Base-by-base conservation (phyloP, 2,113 vertebrate species). In the Hemicordylus capensis region DNA sequence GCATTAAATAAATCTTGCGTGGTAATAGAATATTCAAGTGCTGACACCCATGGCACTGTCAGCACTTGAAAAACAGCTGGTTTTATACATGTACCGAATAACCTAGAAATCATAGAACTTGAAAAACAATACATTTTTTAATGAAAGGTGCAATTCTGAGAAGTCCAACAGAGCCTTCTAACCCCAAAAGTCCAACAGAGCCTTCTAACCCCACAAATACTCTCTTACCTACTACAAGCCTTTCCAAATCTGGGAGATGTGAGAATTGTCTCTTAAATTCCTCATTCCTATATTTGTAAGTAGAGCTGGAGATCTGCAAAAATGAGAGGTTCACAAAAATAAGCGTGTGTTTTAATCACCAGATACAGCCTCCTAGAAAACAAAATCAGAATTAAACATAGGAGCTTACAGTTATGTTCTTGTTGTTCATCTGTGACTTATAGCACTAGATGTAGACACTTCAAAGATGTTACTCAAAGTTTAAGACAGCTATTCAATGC, bases 221-320 rank as follows among this genome's bases (percentile, higher is more conserved):
- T 48, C 44, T 75, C 97, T 97, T 95, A 99, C 98, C 98, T 89
- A 97, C 95, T 92, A 99, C 92, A 28, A 99, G 96, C 88, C 89
- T 97, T 93, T 99, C 98, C 0, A 97, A 95, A 81, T 98, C 97
- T 2, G 97, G 97, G 22, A 98, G 90, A 64, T 98, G 97, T 93
- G 96, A 97, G 90, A 99, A 99, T 64, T 98, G 93, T 93, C 95
- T 98, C 91, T 95, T 98, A 90, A 99, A 98, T 92, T 99, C 98
- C 4, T 99, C 98, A 3, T 94, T 95, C 86, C 95, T 97, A 82
- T 98, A 98, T 94, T 98, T 99, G 94, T 99, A 99, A 84, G 94
- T 97, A 4, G 95, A 95, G 89, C 96, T 95, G 56, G 98, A 96
- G 90, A 96, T 86, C 95, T 98, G 96, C 48, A 97, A 96, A 28